Conservation (phyloP, 2,113 vertebrate genomes). For the Tylochromis polylepis region DNA sequence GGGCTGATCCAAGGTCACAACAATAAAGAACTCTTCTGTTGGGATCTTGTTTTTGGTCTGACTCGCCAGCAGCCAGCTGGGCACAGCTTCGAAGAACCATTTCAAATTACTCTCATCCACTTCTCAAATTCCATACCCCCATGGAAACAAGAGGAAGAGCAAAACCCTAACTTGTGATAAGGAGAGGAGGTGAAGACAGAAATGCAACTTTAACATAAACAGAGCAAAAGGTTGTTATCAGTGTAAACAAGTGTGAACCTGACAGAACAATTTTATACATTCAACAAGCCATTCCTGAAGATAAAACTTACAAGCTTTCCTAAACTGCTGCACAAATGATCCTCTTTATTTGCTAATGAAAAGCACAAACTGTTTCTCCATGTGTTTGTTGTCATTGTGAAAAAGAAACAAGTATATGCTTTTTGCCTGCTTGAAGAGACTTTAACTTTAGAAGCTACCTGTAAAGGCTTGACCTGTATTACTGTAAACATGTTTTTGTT, state of each 20-base stretch:
- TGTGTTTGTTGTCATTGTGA: not conserved
- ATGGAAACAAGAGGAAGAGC: not conserved
- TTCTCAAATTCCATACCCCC: not conserved
- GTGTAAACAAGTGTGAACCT: not conserved
- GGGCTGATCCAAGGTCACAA: not conserved
- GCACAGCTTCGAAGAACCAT: not conserved
- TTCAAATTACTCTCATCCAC: not conserved
- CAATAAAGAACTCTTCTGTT: slow-evolving; percentile 42
- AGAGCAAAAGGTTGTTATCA: not conserved
- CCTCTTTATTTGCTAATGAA: not conserved
- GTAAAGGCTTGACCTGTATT: not conserved
- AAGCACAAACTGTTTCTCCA: not conserved
- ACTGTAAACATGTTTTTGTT: not conserved
- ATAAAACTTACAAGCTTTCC: not conserved
- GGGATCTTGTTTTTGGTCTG: not conserved
- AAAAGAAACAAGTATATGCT: not conserved
- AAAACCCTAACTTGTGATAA: not conserved
- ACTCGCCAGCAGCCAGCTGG: not conserved
- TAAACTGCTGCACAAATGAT: not conserved
- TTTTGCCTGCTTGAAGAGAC: not conserved
- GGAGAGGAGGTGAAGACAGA: not conserved
- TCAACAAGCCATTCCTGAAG: not conserved
- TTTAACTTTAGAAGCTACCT: not conserved
- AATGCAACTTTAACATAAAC: not conserved
- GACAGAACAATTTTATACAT: not conserved